A percentile compares a stretch with the other conserved stretches of the same genome.
Conservation (phyloP, 2,888 invertebrate species). For the Physocephala rufipes region DNA sequence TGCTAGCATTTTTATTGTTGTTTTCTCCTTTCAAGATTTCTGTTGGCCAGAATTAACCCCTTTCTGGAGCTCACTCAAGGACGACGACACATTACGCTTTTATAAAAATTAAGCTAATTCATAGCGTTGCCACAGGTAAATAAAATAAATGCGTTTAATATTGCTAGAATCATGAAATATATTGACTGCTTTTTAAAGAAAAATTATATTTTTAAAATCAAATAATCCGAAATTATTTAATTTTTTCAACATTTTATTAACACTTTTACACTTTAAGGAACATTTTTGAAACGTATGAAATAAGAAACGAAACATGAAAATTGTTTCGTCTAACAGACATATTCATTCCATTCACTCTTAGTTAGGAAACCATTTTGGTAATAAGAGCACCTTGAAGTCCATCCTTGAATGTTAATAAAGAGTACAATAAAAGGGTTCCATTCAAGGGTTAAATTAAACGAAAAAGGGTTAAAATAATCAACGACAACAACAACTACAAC, state of each 20-base stretch:
- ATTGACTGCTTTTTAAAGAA: no score
- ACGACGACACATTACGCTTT: not conserved
- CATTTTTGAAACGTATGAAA: no score
- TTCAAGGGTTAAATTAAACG: not conserved
- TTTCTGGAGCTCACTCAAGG: constrained; percentile 41
- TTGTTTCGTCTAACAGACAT: no score
- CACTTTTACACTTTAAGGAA: not conserved
- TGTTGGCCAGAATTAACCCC: constrained; percentile 49
- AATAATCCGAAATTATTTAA: no score
- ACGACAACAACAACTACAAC: not conserved
- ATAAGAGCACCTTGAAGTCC: no score
- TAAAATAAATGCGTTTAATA: not conserved
- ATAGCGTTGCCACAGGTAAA: constrained; percentile 9
- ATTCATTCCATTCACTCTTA: no score
- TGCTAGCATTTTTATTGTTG: not conserved
- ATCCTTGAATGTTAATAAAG: no score
- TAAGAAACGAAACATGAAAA: no score
- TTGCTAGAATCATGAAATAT: no score
- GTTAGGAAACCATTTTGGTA: no score
- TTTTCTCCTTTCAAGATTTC: not conserved
- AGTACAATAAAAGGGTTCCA: not conserved
- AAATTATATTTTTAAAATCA: no score
- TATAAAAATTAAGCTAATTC: not conserved
- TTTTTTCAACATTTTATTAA: no score
- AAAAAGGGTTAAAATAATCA: not conserved